Conservation (phyloP, 2,888 invertebrate species). For the Nemurella pictetii region DNA sequence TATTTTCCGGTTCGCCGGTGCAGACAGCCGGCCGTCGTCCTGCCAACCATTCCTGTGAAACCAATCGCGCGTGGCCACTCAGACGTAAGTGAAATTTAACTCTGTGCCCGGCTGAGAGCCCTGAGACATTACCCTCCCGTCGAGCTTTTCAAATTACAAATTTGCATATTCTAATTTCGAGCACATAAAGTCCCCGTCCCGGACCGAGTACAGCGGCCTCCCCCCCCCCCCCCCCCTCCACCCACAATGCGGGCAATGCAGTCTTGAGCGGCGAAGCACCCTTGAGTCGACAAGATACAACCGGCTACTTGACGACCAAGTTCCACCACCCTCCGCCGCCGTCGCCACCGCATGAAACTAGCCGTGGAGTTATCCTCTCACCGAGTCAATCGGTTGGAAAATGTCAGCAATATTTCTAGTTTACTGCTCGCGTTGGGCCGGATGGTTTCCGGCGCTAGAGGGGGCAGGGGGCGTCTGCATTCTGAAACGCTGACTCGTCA, state of each 20-base stretch:
- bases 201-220: background rate
- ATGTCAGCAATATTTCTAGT: slow-evolving; percentile 33
- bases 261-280: background rate
- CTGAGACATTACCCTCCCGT: background rate
- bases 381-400: slow-evolving; percentile 22
- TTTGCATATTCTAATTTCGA: slow-evolving; percentile 14
- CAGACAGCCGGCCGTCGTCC: too few species aligned
- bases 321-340: background rate
- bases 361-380: slow-evolving; percentile 24
- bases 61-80: background rate
- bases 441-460: too few species aligned
- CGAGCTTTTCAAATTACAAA: slow-evolving; percentile 23
- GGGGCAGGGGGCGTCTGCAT: background rate
- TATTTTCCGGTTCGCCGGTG: background rate
- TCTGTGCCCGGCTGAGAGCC: background rate
- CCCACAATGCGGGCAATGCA: background rate
- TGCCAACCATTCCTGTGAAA: too few species aligned
- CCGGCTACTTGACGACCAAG: background rate
- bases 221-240: too few species aligned
- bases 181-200: background rate
- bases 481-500: slow-evolving; percentile 18
- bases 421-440: slow-evolving; percentile 20
- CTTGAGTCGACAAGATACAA: background rate
- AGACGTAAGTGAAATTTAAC: background rate
- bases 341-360: background rate